Base-by-base conservation (phyloP, 2,888 invertebrate species). In the Meteorus colon region DNA sequence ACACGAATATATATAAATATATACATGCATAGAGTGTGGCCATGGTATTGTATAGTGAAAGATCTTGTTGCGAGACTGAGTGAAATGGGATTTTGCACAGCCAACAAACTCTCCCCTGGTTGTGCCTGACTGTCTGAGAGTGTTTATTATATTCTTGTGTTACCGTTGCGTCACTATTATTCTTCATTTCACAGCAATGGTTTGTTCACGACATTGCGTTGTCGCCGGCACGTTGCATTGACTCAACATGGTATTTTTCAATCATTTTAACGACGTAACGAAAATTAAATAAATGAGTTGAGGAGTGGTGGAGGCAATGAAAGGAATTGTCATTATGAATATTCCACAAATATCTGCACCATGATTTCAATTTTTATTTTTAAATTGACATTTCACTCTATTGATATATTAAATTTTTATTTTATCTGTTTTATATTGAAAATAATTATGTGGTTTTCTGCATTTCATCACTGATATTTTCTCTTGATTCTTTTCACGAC, bases 141-240 rank as follows among this genome's bases (percentile, higher is more conserved):
- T 73, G 51, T 77, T 77, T 77, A 77, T 70, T 70, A 73, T 14
- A 4, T 34, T 72, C 59, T 67, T 27, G 70, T 37, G 62, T 59
- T 74, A 63, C 73, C 51, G 73, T 78, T 77, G 71, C 77, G 76
- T 75, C 77, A 77, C 76, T 72, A 74, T 77, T 78, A 77, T 80
- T 78, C 59, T 65, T n/a, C 60, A 59, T 69, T 27, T 63, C 41
- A 27, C 29, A 62, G 62, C 62, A 72, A 72, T 62, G 48, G 62
- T 60, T 72, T 63, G 31, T 62, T 71, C 34, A 37, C 8, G 63
- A 63, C n/a, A 34, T 63, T 29, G 31, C 72, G 75, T 71, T 59
- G 65, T 66, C 74, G 34, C 19, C 73, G 27, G 68, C 51, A 71
- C 67, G 37, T 70, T 76, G 73, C 63, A 74, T 34, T 48, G 37